These are phyloP conservation scores for Mamestra brassicae DNA, from an alignment of 2,888 invertebrate genomes.

Conservation along the genomic window DNA sequence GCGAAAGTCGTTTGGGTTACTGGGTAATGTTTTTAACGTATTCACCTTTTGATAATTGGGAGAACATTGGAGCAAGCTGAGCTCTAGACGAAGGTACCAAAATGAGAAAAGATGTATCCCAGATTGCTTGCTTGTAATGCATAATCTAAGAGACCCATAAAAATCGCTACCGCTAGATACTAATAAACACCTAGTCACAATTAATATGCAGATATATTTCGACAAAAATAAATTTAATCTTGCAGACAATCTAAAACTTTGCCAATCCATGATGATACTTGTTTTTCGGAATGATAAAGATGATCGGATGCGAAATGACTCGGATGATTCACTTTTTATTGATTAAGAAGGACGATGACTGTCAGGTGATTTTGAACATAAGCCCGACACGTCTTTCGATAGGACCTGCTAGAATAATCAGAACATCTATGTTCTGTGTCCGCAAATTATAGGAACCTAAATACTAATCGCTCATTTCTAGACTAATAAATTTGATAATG, in stretches of 20 bases:
- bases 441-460: too few species aligned
- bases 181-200: neutral
- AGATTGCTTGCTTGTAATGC: too few species aligned
- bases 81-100: neutral
- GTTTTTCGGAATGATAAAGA: constrained; percentile 14
- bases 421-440: too few species aligned
- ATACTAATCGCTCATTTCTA: too few species aligned
- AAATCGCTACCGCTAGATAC: too few species aligned
- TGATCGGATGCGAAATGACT: constrained; percentile 9
- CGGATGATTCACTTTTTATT: neutral
- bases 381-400: neutral
- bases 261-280: constrained; percentile 14
- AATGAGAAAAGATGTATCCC: neutral
- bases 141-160: neutral
- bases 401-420: neutral
- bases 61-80: neutral
- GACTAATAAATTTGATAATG: too few species aligned
- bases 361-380: neutral
- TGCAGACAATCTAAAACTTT: neutral
- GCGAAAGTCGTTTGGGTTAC: constrained; percentile 24
- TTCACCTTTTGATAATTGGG: neutral
- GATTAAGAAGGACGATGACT: neutral
- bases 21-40: constrained; percentile 18
- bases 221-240: constrained; percentile 7
- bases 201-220: neutral